Base-by-base conservation (phyloP, 2,888 invertebrate species). In the Oxycera nigricornis region DNA sequence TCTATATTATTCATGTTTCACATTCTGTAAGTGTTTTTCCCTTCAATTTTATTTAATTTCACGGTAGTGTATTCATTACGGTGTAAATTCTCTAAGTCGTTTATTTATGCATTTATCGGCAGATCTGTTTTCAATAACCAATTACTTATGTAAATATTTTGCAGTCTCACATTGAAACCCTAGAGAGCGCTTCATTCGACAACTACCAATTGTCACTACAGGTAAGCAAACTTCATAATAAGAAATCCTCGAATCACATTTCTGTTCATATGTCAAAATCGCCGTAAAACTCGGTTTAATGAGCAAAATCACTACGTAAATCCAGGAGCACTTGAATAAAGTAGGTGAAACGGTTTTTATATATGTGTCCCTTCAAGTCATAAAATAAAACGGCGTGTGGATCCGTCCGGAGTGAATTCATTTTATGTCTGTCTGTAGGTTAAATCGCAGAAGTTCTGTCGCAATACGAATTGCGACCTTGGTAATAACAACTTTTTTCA, bases 231-330 rank as follows among this genome's bases (percentile, higher is more conserved):
- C 52, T 52, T 31, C n/a, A n/a, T n/a, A n/a, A n/a, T n/a, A 11
- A 52, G 24, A 30, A 52, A 55, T n/a, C 4, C 24, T 22, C 4
- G 31, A 70, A 52, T 70, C 70, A 70, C 70, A 70, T 70, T 70
- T 70, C 70, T 55, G 20, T 52, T 24, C 31, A 70, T 70, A 55
- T 70, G 70, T 70, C 70, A 70, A 70, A 70, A 68, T 14, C 68
- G 24, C 26, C 46, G 28, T 41, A 52, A 52, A 26, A 22, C 20
- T 52, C 22, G 1, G 52, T 70, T 70, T 70, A 31, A 70, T 70
- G 70, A 55, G 55, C 55, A 52, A 70, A 70, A 70, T 52, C 9
- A 52, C 31, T 30, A 31, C 70, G 70, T 55, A 70, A 70, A 70
- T 55, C 35, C 24, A 20, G 22, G 30, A 31, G n/a, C 31, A 70